Base-by-base conservation (phyloP, 2,888 invertebrate species). In the Yponomeuta cagnagella region DNA sequence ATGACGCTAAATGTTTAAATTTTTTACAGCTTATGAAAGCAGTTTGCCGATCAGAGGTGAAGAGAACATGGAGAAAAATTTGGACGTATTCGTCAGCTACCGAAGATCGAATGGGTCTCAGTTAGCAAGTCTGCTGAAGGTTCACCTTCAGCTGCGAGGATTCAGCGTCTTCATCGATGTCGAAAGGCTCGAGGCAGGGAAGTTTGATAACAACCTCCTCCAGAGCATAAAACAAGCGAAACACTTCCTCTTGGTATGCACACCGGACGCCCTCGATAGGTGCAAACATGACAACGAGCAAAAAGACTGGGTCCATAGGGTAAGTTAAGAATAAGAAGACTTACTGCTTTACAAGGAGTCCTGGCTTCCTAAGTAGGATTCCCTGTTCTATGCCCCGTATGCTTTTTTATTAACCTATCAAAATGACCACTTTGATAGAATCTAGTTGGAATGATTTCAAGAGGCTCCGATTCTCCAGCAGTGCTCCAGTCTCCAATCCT, bases 281-380 rank as follows among this genome's bases (percentile, higher is more conserved):
- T 99, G 99, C 86, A 94, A 97, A 77, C 96, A 95, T 72, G 99
- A 99, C 85, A 94, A 90, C 30, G 98, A 99, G 71, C 95, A 97
- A 88, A 99, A 99, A 93, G 99, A 99, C 93, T 99, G 99, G 99
- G 98, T 99, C 72, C 99, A 99, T 90, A 95, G 97, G 92, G 98
- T 98, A 93, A 94, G 95, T 83, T 72, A n/a, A 58, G 15, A 15
- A 58, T 58, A 5, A 15, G 15, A 58, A 58, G 15, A 15, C 52
- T 52, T 15, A 15, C 15, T 58, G 15, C 52, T 58, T 58, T 12
- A 58, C 52, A 58, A 12, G 52, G 6, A 43, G 6, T 43, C 8
- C 6, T 43, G 6, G 43, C 43, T 43, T 43, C 43, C 43, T 5
- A 43, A 43, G 43, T 43, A 43, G 43, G 43, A 43, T 43, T 43